phyloP scores from a whole-genome alignment of 2,797 vertebrate species.

The Danio tinwini region DNA sequence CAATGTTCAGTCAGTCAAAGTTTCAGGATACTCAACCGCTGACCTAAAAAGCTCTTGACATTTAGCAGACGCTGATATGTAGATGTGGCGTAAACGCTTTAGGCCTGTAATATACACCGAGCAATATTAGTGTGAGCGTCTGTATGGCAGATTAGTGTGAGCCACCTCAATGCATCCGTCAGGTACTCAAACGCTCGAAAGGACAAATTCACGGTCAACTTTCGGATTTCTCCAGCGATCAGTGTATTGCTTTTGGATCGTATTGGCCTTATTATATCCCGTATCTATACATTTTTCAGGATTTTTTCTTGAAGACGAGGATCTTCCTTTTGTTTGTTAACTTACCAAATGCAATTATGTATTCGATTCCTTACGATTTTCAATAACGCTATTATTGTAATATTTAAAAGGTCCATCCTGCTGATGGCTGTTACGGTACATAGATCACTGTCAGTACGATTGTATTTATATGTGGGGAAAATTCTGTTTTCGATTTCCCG shows the following conservation, averaged over 20 bases:
- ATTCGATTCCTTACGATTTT: constrained; percentile 48
- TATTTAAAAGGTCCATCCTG: constrained; percentile 51
- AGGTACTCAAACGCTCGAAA: constrained; percentile 57
- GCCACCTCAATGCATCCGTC: constrained; percentile 56
- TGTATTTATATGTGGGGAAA: constrained; percentile 60
- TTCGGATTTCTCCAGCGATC: constrained; percentile 42
- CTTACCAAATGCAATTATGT: constrained; percentile 57
- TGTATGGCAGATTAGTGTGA: constrained; percentile 25
- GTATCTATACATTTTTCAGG: constrained; percentile 49
- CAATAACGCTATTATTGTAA: constrained; percentile 47
- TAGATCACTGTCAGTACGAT: constrained; percentile 56
- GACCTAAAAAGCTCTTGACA: constrained; percentile 45
- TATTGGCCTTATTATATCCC: constrained; percentile 46
- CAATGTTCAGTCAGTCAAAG: constrained; percentile 52
- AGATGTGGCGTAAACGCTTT: constrained; percentile 50
- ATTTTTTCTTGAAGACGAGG: constrained; percentile 39
- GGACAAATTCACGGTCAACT: constrained; percentile 43
- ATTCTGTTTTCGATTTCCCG: constrained; percentile 51
- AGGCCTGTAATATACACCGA: constrained; percentile 62
- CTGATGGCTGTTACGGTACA: constrained; percentile 46
- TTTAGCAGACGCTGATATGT: constrained; percentile 46
- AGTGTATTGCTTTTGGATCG: constrained; percentile 51
- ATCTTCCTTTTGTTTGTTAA: constrained; percentile 45
- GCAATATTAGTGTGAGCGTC: constrained; percentile 62
- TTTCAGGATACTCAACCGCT: constrained; percentile 52